Conservation (phyloP, 2,888 invertebrate genomes). For the Acleris holmiana region DNA sequence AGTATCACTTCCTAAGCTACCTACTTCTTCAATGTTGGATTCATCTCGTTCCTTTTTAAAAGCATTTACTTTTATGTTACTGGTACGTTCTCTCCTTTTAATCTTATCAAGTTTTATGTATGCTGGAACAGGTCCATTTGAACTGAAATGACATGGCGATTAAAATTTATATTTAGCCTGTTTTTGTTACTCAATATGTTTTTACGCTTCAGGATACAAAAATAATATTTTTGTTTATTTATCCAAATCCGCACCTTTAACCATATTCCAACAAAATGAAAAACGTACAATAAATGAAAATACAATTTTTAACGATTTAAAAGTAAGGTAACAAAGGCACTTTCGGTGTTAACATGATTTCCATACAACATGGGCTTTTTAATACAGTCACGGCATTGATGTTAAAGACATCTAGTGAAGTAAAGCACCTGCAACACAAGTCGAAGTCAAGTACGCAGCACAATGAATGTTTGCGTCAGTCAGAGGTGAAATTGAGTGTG, state of each 20-base stretch:
- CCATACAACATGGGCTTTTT: too few species aligned
- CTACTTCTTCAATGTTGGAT: conserved; percentile 32
- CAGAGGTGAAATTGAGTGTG: conserved; percentile 84
- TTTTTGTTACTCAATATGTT: conserved; percentile 7
- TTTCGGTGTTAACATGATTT: too few species aligned
- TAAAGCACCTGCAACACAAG: conserved; percentile 62
- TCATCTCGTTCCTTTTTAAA: conserved; percentile 33
- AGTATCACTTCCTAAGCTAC: conserved; percentile 55
- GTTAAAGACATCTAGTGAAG: too few species aligned
- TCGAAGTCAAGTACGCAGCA: conserved; percentile 66
- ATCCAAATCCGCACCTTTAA: too few species aligned
- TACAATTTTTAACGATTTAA: too few species aligned
- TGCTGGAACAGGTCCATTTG: conserved; percentile 44
- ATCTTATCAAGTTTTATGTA: conserved; percentile 60
- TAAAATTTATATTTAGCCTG: not conserved
- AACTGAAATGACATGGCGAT: conserved; percentile 8
- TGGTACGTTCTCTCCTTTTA: conserved; percentile 57
- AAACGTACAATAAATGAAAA: too few species aligned
- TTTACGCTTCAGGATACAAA: not conserved
- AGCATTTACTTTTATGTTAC: conserved; percentile 34
- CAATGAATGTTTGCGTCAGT: conserved; percentile 83
- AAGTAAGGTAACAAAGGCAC: too few species aligned
- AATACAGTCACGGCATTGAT: too few species aligned
- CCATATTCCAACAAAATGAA: too few species aligned
- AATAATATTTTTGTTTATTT: not conserved